Evolutionary conservation across 1,140 invertebrate genomes (phyloP), one percentile per base, ranked within the genome.

Genomic region (Solenopsis fugax): DNA sequence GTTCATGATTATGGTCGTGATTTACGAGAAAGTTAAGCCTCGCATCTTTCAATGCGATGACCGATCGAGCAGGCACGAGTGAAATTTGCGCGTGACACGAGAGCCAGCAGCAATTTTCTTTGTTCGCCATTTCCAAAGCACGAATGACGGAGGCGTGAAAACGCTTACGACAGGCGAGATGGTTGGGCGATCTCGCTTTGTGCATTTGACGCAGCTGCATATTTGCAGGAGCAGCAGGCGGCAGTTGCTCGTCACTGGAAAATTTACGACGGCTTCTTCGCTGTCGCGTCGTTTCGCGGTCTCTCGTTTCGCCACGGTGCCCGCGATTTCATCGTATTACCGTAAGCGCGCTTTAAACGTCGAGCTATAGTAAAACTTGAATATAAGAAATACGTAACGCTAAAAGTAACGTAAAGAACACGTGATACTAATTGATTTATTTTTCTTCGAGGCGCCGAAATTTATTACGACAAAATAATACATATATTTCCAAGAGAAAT

Each of bases 251-350:
- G 88, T 87, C 72, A 76, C 90, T 90, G 75, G 85, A 72, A 87
- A 92, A 92, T 92, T 92, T 90, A 92, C 89, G 92, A 86, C 86
- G 48, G 50, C 48, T 60, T 87, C 86, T 88, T 72, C 75, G 18
- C 45, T 45, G 65, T 62, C 71, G 54, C 48, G 65, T 80, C 48
- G 58, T 67, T 86, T 72, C 58, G 54, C 50, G 50, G 45, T 86
- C 75, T 80, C 45, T 52, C 85, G 64, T 50, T 76, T 80, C 76
- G 41, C 65, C 60, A 52, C 62, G 21, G 52, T 69, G 60, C 56
- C 76, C 77, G 67, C 75, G 84, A 89, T 90, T 89, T 89, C 87
- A 81, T 87, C 73, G 34, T 87, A 81, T 89, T 88, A 89, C 73
- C 77, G 85, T 88, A 91, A 92, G 76, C 62, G 85, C 78, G 75